phyloP scores from a whole-genome alignment of 1,140 invertebrate species.

The Drosophila ambigua region DNA sequence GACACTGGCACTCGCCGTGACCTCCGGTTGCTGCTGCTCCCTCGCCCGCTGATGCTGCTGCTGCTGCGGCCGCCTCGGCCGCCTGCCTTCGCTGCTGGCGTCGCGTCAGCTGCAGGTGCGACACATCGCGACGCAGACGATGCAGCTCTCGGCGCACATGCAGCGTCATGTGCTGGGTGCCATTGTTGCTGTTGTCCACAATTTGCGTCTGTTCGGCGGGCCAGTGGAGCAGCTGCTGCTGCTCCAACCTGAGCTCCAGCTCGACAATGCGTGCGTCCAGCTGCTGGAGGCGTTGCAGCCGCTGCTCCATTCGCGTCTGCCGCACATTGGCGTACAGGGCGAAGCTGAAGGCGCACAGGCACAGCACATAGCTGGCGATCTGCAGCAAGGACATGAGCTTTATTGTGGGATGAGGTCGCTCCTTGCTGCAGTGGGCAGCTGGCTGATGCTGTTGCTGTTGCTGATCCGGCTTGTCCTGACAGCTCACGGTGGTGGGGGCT shows the following conservation, averaged over 20 bases:
- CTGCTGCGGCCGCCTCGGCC: slow-evolving; percentile 55
- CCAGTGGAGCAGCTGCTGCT: slow-evolving; percentile 70
- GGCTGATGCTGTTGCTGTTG: slow-evolving; percentile 28
- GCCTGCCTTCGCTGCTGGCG: slow-evolving; percentile 79
- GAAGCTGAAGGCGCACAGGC: slow-evolving; percentile 78
- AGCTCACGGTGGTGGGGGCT: slow-evolving; percentile 44
- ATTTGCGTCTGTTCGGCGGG: slow-evolving; percentile 52
- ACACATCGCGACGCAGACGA: slow-evolving; percentile 80
- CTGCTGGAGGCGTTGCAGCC: slow-evolving; percentile 70
- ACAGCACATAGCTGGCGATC: slow-evolving; percentile 77
- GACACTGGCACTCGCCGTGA: slow-evolving; percentile 74
- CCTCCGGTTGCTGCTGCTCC: slow-evolving; percentile 17
- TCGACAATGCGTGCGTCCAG: slow-evolving; percentile 78
- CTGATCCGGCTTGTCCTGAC: slow-evolving; percentile 30
- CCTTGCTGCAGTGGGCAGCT: slow-evolving; percentile 37
- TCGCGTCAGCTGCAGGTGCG: slow-evolving; percentile 74
- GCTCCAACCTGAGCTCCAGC: slow-evolving; percentile 72
- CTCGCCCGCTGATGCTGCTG: slow-evolving; percentile 34
- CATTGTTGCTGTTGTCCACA: slow-evolving; percentile 41
- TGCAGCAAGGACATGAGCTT: slow-evolving; percentile 71
- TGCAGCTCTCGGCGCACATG: slow-evolving; percentile 77
- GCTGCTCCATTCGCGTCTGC: slow-evolving; percentile 74
- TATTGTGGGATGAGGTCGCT: slow-evolving; percentile 54
- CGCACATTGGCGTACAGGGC: slow-evolving; percentile 76
- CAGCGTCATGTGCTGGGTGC: slow-evolving; percentile 32